Conservation (phyloP, 2,888 invertebrate genomes). For the Cryptocephalus moraei region DNA sequence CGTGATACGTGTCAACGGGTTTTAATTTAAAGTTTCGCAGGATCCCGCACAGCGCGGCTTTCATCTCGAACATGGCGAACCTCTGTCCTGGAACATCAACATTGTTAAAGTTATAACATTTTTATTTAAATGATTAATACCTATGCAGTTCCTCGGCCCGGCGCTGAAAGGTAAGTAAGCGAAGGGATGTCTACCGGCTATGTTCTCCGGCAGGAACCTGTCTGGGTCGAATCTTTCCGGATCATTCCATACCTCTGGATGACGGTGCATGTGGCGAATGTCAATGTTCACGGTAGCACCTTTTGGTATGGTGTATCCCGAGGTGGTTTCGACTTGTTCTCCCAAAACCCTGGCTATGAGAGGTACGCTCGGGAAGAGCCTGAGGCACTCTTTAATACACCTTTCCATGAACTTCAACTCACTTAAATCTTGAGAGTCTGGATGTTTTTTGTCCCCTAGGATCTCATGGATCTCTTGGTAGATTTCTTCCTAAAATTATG, state of each 20-base stretch:
- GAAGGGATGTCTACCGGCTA: slow-evolving; percentile 45
- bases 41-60: slow-evolving; percentile 45
- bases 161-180: slow-evolving; percentile 28
- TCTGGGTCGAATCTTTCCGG: slow-evolving; percentile 54
- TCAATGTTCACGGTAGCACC: slow-evolving; percentile 43
- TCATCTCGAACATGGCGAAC: slow-evolving; percentile 54
- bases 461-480: slow-evolving; percentile 12
- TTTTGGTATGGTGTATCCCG: slow-evolving; percentile 40
- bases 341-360: slow-evolving; percentile 43
- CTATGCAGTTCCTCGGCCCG: slow-evolving; percentile 57
- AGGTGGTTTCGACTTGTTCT: slow-evolving; percentile 12
- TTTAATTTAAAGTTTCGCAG: slow-evolving; percentile 42
- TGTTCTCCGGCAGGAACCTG: slow-evolving; percentile 35
- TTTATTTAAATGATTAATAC: slow-evolving; percentile 27
- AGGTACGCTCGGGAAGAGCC: slow-evolving; percentile 56
- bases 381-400: slow-evolving; percentile 53
- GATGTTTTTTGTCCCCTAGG: slow-evolving; percentile 2
- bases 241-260: slow-evolving; percentile 50
- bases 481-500: slow-evolving; percentile 11
- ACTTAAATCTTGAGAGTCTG: slow-evolving; percentile 42
- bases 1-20: slow-evolving; percentile 38
- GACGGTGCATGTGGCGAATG: slow-evolving; percentile 52
- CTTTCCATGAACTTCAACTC: slow-evolving; percentile 54
- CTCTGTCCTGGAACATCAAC: slow-evolving; percentile 41
- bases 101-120: too few species aligned